Conservation (phyloP, 2,888 invertebrate species). For the Melinopterus prodromus region DNA sequence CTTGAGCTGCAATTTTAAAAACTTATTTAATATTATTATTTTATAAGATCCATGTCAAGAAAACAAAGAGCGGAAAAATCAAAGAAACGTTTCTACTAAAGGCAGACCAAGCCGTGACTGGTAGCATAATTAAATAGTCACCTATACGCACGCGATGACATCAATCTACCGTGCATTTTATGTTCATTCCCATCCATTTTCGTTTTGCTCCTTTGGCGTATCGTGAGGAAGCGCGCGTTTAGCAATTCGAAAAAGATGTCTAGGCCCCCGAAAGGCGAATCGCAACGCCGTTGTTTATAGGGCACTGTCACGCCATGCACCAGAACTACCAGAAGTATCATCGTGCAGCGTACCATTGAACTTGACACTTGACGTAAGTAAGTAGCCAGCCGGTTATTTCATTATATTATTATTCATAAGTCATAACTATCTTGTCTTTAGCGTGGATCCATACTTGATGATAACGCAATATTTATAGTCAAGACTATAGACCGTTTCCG, state of each 20-base stretch:
- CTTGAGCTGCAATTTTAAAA: no score
- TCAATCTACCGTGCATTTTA: background rate
- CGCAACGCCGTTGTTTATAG: slow-evolving; percentile 4
- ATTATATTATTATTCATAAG: no score
- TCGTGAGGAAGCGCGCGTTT: background rate
- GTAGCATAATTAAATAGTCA: background rate
- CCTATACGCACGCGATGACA: background rate
- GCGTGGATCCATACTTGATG: no score
- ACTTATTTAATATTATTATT: no score
- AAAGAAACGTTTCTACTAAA: background rate
- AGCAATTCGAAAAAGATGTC: background rate
- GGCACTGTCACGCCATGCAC: background rate
- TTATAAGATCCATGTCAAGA: background rate
- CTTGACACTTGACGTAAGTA: background rate
- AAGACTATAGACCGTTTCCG: no score
- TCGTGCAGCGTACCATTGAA: background rate
- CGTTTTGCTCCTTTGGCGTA: background rate
- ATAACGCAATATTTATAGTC: no score
- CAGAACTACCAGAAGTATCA: background rate
- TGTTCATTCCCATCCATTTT: background rate
- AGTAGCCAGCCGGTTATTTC: background rate
- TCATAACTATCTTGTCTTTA: no score
- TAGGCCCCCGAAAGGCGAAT: background rate
- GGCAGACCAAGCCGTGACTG: background rate
- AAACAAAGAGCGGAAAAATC: background rate